Percentiles rank a stretch among this genome's conserved stretches.
phyloP scores from a whole-genome alignment of 2,797 vertebrate species.

The Momotus momota region DNA sequence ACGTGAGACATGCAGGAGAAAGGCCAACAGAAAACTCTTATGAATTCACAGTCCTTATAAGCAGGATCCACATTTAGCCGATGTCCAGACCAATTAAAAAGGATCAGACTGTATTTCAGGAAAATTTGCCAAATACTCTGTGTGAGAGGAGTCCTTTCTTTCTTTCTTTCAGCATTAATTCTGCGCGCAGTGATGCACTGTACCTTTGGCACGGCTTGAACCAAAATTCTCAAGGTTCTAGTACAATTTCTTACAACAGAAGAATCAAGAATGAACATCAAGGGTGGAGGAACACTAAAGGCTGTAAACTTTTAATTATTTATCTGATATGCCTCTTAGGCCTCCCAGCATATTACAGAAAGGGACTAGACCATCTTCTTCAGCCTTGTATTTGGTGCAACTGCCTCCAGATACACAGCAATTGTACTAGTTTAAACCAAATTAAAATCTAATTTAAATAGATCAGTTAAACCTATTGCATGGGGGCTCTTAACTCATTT shows the following conservation, averaged over 20 bases:
- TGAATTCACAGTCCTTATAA: not conserved
- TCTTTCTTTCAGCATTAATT: not conserved
- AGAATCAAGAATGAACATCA: not conserved
- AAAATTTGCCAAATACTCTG: not conserved
- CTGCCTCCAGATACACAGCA: not conserved
- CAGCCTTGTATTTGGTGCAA: not conserved
- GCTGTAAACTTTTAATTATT: not conserved
- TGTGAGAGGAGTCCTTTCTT: not conserved
- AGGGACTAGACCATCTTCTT: not conserved
- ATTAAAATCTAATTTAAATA: not conserved
- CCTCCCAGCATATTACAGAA: not conserved
- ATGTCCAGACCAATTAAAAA: not conserved
- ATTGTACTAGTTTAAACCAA: not conserved
- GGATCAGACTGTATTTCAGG: not conserved
- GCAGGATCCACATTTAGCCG: not conserved
- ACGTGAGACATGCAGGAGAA: not conserved
- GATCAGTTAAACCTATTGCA: not conserved
- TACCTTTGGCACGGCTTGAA: not conserved
- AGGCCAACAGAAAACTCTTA: not conserved
- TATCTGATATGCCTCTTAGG: not conserved
- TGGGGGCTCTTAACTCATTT: not conserved
- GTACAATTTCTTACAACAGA: not conserved
- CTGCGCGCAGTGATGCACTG: not conserved
- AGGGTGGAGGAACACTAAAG: not conserved
- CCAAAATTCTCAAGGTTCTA: not conserved